A percentile compares a stretch with the other conserved stretches of the same genome.
These are phyloP conservation scores for Cygnus olor DNA, from an alignment of 2,797 vertebrate species.

Conservation along the genomic window DNA sequence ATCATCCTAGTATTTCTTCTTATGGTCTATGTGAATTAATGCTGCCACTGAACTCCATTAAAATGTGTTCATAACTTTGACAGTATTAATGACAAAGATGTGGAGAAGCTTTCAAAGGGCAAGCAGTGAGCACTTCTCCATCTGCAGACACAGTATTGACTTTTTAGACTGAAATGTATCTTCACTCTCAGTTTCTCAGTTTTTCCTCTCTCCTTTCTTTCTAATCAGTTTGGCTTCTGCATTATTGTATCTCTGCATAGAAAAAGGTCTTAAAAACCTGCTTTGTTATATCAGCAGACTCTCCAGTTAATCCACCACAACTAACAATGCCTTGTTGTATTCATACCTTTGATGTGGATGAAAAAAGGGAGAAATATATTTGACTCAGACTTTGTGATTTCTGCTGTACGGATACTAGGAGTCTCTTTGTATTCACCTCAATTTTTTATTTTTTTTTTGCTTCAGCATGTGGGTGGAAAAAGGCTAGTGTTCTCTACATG, in stretches of 20 bases:
- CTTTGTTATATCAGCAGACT: slow-evolving; percentile 78
- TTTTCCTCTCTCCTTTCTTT: slow-evolving; percentile 56
- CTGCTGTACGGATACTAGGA: slow-evolving; percentile 72
- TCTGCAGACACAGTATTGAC: slow-evolving; percentile 78
- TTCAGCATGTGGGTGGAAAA: slow-evolving; percentile 54
- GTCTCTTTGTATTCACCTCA: slow-evolving; percentile 76
- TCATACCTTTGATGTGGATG: slow-evolving; percentile 81
- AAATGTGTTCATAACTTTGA: slow-evolving; percentile 79
- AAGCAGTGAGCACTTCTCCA: slow-evolving; percentile 80
- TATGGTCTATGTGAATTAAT: slow-evolving; percentile 72
- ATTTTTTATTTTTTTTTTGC: slow-evolving; percentile 56
- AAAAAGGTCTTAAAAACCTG: slow-evolving; percentile 90
- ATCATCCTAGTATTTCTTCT: slow-evolving; percentile 65
- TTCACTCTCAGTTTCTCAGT: slow-evolving; percentile 40
- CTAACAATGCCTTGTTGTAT: slow-evolving; percentile 80
- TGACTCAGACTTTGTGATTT: slow-evolving; percentile 74
- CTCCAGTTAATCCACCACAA: slow-evolving; percentile 77
- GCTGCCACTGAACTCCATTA: slow-evolving; percentile 79
- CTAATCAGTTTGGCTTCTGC: slow-evolving; percentile 77
- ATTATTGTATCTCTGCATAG: slow-evolving; percentile 83
- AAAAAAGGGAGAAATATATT: slow-evolving; percentile 84
- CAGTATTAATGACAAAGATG: slow-evolving; percentile 78
- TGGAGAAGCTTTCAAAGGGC: slow-evolving; percentile 82
- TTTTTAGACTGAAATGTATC: slow-evolving; percentile 74
- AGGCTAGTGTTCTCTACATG: slow-evolving; percentile 39